phyloP scores from a whole-genome alignment of 2,797 vertebrate genomes.

The Eulemur rubriventer region DNA sequence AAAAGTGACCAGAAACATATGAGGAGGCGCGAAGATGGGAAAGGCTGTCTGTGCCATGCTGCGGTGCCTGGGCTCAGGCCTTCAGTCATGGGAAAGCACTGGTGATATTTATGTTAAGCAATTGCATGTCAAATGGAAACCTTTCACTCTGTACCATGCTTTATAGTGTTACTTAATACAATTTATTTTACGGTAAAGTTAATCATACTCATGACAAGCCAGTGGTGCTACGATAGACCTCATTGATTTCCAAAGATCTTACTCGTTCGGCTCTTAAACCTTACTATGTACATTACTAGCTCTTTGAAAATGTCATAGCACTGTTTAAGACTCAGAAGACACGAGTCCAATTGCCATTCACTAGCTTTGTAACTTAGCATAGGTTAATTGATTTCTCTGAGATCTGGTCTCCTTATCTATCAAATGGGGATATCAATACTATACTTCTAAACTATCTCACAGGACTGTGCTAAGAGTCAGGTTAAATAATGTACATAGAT shows the following conservation, averaged over 20 bases:
- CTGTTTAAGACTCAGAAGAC: not conserved
- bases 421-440: not conserved
- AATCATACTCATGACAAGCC: not conserved
- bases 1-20: not conserved
- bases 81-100: not conserved
- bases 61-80: not conserved
- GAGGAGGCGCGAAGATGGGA: not conserved
- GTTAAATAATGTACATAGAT: not conserved
- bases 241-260: not conserved
- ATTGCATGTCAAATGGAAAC: not conserved
- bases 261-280: not conserved
- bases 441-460: not conserved
- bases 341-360: not conserved
- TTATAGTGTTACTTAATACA: not conserved
- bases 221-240: not conserved
- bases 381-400: not conserved
- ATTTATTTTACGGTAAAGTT: not conserved
- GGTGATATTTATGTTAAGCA: not conserved
- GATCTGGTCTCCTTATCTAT: not conserved
- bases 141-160: not conserved
- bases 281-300: not conserved
- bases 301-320: not conserved
- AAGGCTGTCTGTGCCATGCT: not conserved
- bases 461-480: not conserved
- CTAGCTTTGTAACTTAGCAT: not conserved